phyloP scores from a whole-genome alignment of 2,113 vertebrate genomes.

The Toxotes jaculatrix region DNA sequence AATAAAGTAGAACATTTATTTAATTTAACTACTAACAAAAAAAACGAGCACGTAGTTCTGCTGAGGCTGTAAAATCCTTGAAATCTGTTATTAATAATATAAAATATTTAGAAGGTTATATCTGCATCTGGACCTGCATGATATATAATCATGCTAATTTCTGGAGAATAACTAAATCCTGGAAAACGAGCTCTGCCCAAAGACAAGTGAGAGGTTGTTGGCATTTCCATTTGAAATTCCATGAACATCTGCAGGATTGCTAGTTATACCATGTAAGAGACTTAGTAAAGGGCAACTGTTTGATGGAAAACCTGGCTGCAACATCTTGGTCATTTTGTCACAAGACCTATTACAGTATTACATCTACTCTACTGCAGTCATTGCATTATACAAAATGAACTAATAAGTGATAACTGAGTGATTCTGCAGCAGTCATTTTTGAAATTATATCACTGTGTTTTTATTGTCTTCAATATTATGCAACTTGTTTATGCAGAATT shows the following conservation, averaged over 20 bases:
- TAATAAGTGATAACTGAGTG: neutral
- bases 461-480: neutral
- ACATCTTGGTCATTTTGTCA: neutral
- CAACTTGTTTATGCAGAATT: neutral
- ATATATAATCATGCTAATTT: neutral
- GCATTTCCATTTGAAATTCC: conserved; percentile 12
- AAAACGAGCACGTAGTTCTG: neutral
- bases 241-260: neutral
- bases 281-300: neutral
- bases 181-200: neutral
- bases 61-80: neutral
- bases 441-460: neutral
- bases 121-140: neutral
- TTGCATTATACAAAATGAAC: neutral
- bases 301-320: neutral
- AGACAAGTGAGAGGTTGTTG: neutral
- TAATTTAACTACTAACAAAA: neutral
- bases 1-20: neutral
- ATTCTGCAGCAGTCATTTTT: neutral
- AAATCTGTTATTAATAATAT: neutral
- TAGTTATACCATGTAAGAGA: neutral
- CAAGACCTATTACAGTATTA: neutral
- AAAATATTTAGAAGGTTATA: neutral
- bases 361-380: neutral
- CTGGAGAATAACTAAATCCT: neutral